Conservation (phyloP, 2,797 vertebrate species). For the Alectoris magna region DNA sequence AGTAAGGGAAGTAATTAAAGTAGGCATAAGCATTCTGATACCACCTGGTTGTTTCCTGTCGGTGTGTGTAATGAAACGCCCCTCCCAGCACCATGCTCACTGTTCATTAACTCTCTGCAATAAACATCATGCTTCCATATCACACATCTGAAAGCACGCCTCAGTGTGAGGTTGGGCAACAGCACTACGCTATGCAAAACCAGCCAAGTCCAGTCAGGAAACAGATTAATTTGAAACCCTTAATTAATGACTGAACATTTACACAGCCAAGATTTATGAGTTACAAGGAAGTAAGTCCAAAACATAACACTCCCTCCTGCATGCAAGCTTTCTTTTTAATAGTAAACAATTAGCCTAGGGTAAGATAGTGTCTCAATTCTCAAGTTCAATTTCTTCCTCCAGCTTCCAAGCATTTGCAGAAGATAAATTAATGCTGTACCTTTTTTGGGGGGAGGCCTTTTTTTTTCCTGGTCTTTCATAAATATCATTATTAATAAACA, state of each 20-base stretch:
- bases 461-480: not conserved
- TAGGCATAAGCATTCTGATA: not conserved
- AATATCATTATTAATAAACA: not conserved
- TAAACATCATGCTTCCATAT: slow-evolving; percentile 17
- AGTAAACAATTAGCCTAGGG: slow-evolving; percentile 67
- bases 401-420: not conserved
- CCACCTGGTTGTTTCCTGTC: not conserved
- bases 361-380: slow-evolving; percentile 7
- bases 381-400: not conserved
- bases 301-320: slow-evolving; percentile 50
- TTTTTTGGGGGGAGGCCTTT: no score
- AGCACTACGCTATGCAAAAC: slow-evolving; percentile 36
- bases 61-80: not conserved
- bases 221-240: slow-evolving; percentile 68
- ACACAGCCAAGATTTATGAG: slow-evolving; percentile 65
- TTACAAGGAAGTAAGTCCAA: slow-evolving; percentile 66
- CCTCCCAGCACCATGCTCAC: no score
- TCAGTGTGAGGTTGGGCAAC: slow-evolving; percentile 24
- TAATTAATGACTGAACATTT: slow-evolving; percentile 72
- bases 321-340: slow-evolving; percentile 32
- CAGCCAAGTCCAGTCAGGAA: slow-evolving; percentile 73
- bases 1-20: slow-evolving; percentile 27
- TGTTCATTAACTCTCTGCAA: not conserved
- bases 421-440: not conserved
- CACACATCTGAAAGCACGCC: not conserved